Conservation (phyloP, 2,888 invertebrate genomes). For the Sipha maydis region DNA sequence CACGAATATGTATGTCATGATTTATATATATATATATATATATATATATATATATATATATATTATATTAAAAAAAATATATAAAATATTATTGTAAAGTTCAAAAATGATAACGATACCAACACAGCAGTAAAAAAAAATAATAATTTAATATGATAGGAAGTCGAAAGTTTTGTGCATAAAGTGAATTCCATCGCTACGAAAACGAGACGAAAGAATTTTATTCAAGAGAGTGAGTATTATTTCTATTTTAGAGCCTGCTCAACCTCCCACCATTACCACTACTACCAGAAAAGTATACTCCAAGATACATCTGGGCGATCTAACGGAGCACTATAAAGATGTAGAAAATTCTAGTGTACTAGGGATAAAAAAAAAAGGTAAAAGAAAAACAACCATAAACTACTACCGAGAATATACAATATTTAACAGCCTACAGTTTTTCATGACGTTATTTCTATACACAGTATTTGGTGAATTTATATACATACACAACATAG, state of each 20-base stretch:
- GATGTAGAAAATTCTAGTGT: background rate
- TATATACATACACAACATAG: background rate
- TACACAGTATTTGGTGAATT: slow-evolving; percentile 32
- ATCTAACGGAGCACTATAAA: background rate
- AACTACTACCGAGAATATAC: slow-evolving; percentile 39
- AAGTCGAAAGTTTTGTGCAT: background rate
- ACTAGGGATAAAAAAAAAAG: background rate
- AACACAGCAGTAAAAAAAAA: background rate
- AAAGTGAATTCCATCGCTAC: background rate
- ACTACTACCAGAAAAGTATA: slow-evolving; percentile 8
- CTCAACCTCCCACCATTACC: background rate
- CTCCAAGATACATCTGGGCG: background rate
- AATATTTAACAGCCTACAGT: slow-evolving; percentile 49
- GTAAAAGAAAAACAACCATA: slow-evolving; percentile 29
- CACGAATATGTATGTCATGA: background rate
- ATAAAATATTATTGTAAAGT: background rate
- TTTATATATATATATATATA: background rate
- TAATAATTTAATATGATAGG: background rate
- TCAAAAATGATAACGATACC: background rate
- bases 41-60: too few relatives aligned
- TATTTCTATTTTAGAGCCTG: background rate
- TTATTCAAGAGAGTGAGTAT: background rate
- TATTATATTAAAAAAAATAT: too few relatives aligned
- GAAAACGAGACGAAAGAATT: background rate
- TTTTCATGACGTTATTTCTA: slow-evolving; percentile 34